Conservation (phyloP, 2,113 vertebrate genomes). For the Salminus brasiliensis region DNA sequence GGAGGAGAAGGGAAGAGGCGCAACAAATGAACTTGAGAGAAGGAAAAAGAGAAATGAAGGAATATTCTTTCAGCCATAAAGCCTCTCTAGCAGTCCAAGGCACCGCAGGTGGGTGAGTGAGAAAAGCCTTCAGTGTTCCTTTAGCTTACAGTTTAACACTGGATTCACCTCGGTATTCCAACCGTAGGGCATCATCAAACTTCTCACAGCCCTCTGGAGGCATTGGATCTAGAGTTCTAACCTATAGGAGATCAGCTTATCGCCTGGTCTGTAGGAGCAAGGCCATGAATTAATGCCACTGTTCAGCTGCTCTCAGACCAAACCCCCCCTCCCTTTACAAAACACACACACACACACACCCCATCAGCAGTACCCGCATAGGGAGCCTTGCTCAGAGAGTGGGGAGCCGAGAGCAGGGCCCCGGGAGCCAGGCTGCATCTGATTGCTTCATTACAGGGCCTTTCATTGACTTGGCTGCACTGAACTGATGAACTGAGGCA, state of each 20-base stretch:
- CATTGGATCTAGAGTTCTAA: constrained; percentile 62
- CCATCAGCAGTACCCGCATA: constrained; percentile 55
- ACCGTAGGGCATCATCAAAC: constrained; percentile 52
- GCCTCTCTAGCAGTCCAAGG: constrained; percentile 7
- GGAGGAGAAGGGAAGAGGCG: constrained; percentile 43
- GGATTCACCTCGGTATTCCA: constrained; percentile 55
- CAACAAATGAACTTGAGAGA: constrained; percentile 23
- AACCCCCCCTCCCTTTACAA: constrained; percentile 11
- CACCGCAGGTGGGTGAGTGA: constrained; percentile 49
- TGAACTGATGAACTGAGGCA: constrained; percentile 89
- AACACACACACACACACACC: constrained; percentile 29
- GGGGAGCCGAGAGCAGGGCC: constrained; percentile 68
- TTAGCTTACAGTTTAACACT: constrained; percentile 47
- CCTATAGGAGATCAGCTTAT: constrained; percentile 68
- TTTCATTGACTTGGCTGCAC: constrained; percentile 88
- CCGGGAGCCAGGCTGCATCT: constrained; percentile 80
- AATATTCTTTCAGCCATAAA: constrained; percentile 37
- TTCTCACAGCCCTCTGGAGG: constrained; percentile 56
- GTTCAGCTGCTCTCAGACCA: constrained; percentile 61
- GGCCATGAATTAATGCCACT: constrained; percentile 70
- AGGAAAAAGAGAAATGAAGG: constrained; percentile 40
- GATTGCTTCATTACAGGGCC: constrained; percentile 84
- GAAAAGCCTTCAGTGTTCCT: constrained; percentile 28
- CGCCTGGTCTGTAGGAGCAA: constrained; percentile 68
- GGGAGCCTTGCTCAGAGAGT: constrained; percentile 66